Conservation (phyloP, 2,113 vertebrate species). For the Dipodomys stephensi region DNA sequence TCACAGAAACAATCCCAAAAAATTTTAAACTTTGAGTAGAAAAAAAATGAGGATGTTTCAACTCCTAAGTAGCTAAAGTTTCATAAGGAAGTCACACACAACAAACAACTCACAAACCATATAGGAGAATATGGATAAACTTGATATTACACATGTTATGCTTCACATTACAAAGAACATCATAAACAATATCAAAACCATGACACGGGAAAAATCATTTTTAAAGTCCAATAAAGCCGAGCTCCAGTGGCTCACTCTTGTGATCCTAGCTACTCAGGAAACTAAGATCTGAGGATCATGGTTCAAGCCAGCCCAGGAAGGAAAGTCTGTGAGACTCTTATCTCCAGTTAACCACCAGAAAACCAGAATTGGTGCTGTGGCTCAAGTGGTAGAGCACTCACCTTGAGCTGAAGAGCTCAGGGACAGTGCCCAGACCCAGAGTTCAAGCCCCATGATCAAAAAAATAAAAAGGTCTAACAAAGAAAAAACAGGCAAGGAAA, state of each 20-base stretch:
- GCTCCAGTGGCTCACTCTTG: no score
- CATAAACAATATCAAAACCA: conserved; percentile 1
- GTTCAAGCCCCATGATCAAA: neutral
- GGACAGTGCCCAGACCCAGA: no score
- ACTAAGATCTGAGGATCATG: no score
- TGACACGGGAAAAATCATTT: neutral
- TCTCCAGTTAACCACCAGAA: no score
- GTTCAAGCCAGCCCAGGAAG: no score
- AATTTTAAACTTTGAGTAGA: neutral
- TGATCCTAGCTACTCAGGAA: no score
- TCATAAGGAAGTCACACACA: neutral
- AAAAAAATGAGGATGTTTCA: neutral
- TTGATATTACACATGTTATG: neutral
- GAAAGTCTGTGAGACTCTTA: no score
- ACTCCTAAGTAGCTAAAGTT: neutral
- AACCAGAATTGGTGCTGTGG: no score
- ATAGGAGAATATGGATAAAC: neutral
- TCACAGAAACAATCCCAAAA: neutral
- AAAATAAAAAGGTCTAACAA: neutral
- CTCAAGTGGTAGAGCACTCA: no score
- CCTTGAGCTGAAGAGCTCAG: no score
- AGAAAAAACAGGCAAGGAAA: neutral
- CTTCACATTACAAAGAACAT: neutral
- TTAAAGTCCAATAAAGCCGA: no score
- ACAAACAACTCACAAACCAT: neutral